Conservation (phyloP, 2,113 vertebrate species). For the Microtus oregoni region DNA sequence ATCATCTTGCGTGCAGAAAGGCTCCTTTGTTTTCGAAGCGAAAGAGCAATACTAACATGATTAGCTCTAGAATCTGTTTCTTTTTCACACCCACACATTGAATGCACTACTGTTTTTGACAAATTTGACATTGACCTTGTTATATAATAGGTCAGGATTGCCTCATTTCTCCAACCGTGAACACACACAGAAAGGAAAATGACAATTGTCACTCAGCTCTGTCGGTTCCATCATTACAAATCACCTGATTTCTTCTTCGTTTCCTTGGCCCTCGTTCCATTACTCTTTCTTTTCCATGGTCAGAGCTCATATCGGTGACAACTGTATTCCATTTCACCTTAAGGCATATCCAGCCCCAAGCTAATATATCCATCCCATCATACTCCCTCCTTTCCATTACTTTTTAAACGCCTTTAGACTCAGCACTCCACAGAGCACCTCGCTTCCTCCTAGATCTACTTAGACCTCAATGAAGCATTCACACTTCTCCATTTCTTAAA, state of each 20-base stretch:
- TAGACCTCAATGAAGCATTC: slow-evolving; percentile 72
- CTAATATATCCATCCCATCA: neutral
- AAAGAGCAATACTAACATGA: slow-evolving; percentile 38
- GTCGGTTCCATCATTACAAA: slow-evolving; percentile 16
- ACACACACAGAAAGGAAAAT: slow-evolving; percentile 13
- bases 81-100: neutral
- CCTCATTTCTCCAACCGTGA: neutral
- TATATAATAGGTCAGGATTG: neutral
- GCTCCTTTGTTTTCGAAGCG: slow-evolving; percentile 1
- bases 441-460: slow-evolving; percentile 55
- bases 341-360: neutral
- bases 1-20: slow-evolving; percentile 20
- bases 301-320: neutral
- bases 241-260: slow-evolving; percentile 31
- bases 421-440: neutral
- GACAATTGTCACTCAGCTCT: slow-evolving; percentile 15
- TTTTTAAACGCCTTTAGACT: slow-evolving; percentile 13
- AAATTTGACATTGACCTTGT: slow-evolving; percentile 36
- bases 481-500: slow-evolving; percentile 70
- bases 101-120: neutral
- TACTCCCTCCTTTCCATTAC: neutral
- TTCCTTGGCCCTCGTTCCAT: neutral
- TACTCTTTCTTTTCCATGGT: neutral
- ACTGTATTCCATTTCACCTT: slow-evolving; percentile 28
- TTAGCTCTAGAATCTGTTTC: slow-evolving; percentile 34